phyloP scores from a whole-genome alignment of 2,797 vertebrate genomes.

The Hippoglossus hippoglossus region DNA sequence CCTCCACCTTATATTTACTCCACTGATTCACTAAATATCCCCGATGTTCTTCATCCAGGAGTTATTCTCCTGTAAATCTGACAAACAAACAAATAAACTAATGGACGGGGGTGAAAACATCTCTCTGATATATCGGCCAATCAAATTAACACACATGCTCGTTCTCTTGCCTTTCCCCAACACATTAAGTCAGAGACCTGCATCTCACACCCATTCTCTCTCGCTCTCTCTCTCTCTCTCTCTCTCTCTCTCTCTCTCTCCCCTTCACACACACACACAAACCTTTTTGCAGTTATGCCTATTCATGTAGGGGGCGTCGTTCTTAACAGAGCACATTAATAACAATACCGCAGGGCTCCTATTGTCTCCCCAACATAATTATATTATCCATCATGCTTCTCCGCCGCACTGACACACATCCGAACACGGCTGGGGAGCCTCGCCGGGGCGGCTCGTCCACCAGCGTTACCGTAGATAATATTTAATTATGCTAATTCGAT shows the following conservation, averaged over 20 bases:
- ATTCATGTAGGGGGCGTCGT: constrained; percentile 52
- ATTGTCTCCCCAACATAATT: constrained; percentile 74
- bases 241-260: too few relatives aligned
- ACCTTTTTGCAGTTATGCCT: constrained; percentile 28
- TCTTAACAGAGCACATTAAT: constrained; percentile 74
- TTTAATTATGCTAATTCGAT: constrained; percentile 80
- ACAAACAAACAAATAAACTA: too few relatives aligned
- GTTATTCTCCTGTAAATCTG: too few relatives aligned
- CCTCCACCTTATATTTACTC: too few relatives aligned
- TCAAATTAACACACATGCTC: background rate
- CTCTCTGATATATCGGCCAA: background rate
- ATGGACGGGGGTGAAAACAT: too few relatives aligned
- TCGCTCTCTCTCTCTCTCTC: too few relatives aligned
- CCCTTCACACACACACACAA: background rate
- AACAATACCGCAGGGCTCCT: constrained; percentile 67
- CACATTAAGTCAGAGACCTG: too few relatives aligned
- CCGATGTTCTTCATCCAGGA: too few relatives aligned
- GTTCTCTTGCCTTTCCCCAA: too few relatives aligned
- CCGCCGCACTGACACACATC: constrained; percentile 60
- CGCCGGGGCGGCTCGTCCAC: constrained; percentile 42
- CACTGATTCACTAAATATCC: too few relatives aligned
- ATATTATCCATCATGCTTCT: constrained; percentile 75
- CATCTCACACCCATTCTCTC: too few relatives aligned
- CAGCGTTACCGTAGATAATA: constrained; percentile 74
- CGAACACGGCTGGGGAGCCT: constrained; percentile 59